Conservation (phyloP, 2,797 vertebrate genomes). For the Acanthurus leucopareius region DNA sequence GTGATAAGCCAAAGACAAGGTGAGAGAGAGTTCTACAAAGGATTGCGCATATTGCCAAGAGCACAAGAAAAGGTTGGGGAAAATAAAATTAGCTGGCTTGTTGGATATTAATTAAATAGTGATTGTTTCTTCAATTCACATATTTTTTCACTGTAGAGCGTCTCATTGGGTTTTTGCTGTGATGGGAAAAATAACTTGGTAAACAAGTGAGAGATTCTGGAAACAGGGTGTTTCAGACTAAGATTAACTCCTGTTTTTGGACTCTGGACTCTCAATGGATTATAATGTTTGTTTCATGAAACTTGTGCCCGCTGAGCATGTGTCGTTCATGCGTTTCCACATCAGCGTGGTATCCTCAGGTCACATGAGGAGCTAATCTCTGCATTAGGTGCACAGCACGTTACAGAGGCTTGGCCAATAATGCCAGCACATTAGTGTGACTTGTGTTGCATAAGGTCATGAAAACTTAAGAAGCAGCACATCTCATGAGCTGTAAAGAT, state of each 20-base stretch:
- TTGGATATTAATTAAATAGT: background rate
- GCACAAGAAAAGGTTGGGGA: background rate
- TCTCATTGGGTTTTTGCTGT: background rate
- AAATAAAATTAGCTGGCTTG: background rate
- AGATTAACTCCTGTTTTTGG: conserved; percentile 42
- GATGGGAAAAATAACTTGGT: background rate
- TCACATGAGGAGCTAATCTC: conserved; percentile 65
- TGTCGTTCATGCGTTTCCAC: conserved; percentile 31
- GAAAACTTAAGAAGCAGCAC: conserved; percentile 1
- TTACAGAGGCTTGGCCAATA: conserved; percentile 7
- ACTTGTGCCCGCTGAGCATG: background rate
- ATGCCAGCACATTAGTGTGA: background rate
- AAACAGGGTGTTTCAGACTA: background rate
- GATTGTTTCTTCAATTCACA: background rate
- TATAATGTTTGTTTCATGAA: conserved; percentile 52
- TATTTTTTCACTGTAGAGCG: background rate
- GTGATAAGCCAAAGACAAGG: background rate
- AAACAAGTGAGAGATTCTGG: background rate
- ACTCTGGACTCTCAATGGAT: conserved; percentile 58
- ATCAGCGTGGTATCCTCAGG: conserved; percentile 17
- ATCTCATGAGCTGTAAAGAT: background rate
- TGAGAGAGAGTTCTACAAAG: background rate
- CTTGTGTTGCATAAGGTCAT: background rate
- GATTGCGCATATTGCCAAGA: background rate
- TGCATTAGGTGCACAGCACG: conserved; percentile 15